Evolutionary conservation across 2,113 vertebrate species (phyloP).

Genomic region (Illadopsis cleaveri): DNA sequence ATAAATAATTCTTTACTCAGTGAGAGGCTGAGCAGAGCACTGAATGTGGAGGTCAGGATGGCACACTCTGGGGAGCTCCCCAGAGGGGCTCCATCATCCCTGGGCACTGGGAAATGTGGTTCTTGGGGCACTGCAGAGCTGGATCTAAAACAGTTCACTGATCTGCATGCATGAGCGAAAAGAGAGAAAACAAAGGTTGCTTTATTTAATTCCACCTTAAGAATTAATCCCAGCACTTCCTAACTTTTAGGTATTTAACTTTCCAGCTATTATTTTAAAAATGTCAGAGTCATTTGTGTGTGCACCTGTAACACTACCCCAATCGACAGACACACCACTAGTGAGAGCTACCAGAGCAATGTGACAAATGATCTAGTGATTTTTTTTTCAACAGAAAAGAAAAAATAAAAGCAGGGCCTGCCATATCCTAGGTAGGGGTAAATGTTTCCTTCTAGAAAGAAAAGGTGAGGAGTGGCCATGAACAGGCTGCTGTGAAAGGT

Average conservation of each 20-base stretch:
- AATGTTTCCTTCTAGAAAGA: background rate
- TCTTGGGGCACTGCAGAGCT: background rate
- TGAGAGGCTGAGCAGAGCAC: background rate
- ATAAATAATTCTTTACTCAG: background rate
- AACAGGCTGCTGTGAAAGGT: background rate
- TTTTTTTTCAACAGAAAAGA: background rate
- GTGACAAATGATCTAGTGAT: background rate
- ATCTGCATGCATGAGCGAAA: background rate
- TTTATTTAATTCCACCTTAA: background rate
- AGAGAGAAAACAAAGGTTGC: background rate
- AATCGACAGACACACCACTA: background rate
- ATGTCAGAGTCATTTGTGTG: background rate
- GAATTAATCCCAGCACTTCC: background rate
- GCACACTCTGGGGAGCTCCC: background rate
- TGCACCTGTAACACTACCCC: background rate
- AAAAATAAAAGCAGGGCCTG: background rate
- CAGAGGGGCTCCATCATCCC: background rate
- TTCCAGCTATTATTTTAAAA: background rate
- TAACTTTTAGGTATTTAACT: background rate
- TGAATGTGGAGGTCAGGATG: background rate
- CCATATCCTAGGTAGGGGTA: background rate
- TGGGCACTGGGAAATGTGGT: background rate
- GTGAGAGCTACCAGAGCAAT: background rate
- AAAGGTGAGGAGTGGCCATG: background rate
- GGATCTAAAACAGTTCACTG: background rate